Evolutionary conservation across 2,113 vertebrate species (phyloP), one percentile per base, ranked within the genome.

Genomic region (Eidolon helvum): DNA sequence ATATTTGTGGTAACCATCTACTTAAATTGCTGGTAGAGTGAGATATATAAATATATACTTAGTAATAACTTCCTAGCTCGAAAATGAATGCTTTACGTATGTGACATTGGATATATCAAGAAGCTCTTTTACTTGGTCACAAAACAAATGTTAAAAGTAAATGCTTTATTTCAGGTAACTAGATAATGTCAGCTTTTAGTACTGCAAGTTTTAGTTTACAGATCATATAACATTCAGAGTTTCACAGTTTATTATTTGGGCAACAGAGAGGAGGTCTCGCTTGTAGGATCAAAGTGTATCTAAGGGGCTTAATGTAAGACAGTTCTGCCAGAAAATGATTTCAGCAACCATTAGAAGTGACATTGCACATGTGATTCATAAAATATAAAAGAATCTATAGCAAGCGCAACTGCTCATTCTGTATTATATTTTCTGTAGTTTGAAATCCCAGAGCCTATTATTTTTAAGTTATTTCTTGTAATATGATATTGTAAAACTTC

Each of bases 11-110:
- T 78, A 72, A 53, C 15, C 55, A 84, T 94, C 63, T 75, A 43
- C 4, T 40, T 61, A n/a, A 92, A 92, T 21, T 65, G 14, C 40
- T 68, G 30, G 48, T 48, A 69, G 10, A 33, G 43, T 65, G 33
- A 88, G 26, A 89, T 65, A 91, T 78, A 90, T 40, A 96, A 95
- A 96, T 87, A 88, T 18, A 74, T 28, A 21, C 38, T 77, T 72
- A 89, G 91, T 89, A 84, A 86, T 50, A 92, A 82, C 68, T 24
- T 94, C 63, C 50, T 83, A 57, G 22, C 43, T 92, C 86, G 84
- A 77, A 94, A 97, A 92, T 74, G 66, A 96, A 28, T 19, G 26
- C 57, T 91, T 96, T 96, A 82, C 24, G 26, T 57, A 55, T 16
- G 18, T 12, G 30, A 43, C 48, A 9, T 1, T 57, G 82, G 15